Conservation (phyloP, 2,113 vertebrate species). For the Nestor notabilis region DNA sequence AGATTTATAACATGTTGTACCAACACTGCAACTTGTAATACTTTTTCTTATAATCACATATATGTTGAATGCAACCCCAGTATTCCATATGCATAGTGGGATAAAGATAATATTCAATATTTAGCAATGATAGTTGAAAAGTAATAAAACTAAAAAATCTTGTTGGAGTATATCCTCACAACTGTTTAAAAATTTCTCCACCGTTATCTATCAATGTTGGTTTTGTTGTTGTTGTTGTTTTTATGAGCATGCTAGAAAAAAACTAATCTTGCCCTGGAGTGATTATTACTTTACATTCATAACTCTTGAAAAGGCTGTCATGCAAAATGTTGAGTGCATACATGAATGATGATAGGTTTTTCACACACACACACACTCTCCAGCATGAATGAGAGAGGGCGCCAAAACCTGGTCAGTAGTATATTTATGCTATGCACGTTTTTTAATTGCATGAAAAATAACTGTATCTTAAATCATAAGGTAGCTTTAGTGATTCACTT, state of each 20-base stretch:
- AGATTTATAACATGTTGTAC: not conserved
- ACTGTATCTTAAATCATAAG: conserved; percentile 28
- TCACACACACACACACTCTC: not conserved
- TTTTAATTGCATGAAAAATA: conserved; percentile 62
- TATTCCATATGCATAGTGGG: not conserved
- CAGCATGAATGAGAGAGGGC: not conserved
- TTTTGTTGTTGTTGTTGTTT: not conserved
- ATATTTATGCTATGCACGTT: not conserved
- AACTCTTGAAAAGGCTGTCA: conserved; percentile 38
- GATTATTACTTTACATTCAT: conserved; percentile 50
- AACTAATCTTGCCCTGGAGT: conserved; percentile 38
- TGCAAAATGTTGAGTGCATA: conserved; percentile 29
- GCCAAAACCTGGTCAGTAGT: not conserved
- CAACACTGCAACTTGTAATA: not conserved
- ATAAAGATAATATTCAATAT: not conserved
- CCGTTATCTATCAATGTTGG: not conserved
- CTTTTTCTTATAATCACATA: not conserved
- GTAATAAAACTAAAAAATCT: not conserved
- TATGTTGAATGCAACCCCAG: not conserved
- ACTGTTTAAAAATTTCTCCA: conserved; percentile 12
- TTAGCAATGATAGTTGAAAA: not conserved
- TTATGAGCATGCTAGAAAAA: conserved; percentile 24
- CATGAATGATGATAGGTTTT: not conserved
- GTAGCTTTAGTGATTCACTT: not conserved
- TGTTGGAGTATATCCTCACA: not conserved